Conservation (phyloP, 1,140 invertebrate genomes). For the Coptotermes formosanus region DNA sequence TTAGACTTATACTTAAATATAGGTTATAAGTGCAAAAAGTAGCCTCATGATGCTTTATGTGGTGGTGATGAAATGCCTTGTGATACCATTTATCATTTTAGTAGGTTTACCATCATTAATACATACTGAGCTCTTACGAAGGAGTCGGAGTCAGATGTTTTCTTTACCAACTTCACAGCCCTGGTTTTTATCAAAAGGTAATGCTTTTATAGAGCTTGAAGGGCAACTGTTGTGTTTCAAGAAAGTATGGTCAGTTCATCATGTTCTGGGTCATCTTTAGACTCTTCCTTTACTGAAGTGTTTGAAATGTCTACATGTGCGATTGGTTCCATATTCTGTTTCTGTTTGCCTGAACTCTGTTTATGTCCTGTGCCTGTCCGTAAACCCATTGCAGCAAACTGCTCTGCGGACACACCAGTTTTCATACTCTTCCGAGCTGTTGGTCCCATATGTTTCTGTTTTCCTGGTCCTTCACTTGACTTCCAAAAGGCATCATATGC, state of each 20-base stretch:
- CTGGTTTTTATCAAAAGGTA: too few species aligned
- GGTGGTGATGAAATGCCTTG: too few species aligned
- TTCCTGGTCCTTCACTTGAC: conserved; percentile 40
- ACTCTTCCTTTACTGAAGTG: neutral
- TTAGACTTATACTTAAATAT: too few species aligned
- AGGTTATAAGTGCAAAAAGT: too few species aligned
- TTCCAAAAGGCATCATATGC: conserved; percentile 51
- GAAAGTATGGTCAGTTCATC: neutral
- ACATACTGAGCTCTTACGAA: too few species aligned
- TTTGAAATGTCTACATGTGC: neutral
- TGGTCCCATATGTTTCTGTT: conserved; percentile 34
- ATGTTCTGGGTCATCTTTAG: neutral
- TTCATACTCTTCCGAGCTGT: conserved; percentile 34
- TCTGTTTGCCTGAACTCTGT: conserved; percentile 30
- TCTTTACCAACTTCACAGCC: too few species aligned
- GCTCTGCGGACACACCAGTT: conserved; percentile 40
- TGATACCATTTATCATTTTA: too few species aligned
- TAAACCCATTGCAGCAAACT: conserved; percentile 44
- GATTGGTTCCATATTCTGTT: conserved; percentile 23
- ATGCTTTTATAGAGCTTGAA: too few species aligned
- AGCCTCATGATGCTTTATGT: too few species aligned
- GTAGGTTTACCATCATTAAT: too few species aligned
- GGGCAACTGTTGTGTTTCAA: too few species aligned
- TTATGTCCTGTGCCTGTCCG: conserved; percentile 41
- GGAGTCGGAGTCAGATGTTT: too few species aligned